Evolutionary conservation across 2,888 invertebrate genomes (phyloP), one percentile per base, ranked within the genome.

Genomic region (Zelleria hepariella): DNA sequence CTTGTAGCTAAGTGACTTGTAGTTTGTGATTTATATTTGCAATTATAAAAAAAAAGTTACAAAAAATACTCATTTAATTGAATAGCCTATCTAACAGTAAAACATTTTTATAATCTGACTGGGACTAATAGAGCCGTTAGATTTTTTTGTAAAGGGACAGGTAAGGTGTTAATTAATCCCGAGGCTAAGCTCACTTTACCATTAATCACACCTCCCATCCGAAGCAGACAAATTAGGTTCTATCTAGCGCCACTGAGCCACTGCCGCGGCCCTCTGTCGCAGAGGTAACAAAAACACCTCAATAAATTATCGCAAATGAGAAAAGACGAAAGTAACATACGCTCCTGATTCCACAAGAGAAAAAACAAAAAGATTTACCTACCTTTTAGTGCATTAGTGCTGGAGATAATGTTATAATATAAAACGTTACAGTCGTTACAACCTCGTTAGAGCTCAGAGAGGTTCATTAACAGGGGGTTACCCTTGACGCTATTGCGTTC

Each of bases 221-320:
- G 4, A 42, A 42, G 15, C 4, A 5, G 32, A 15, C 32, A 42
- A 10, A 32, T 32, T 32, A 32, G 5, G 7, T 32, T 10, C 32
- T 32, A 2, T 2, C 4, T 42, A n/a, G n/a, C n/a, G n/a, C n/a
- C n/a, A n/a, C n/a, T n/a, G n/a, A n/a, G n/a, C n/a, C n/a, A n/a
- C n/a, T n/a, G n/a, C n/a, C n/a, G n/a, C n/a, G n/a, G n/a, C n/a
- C 32, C 15, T 42, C 15, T 42, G 1, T 42, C 32, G 10, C 15
- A 32, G 7, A 2, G 32, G 10, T 32, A 10, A 32, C 7, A 32
- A 51, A 51, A 51, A 51, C 23, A 23, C 72, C 77, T 80, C 75
- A 75, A 77, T 80, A 82, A 80, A 81, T 51, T 51, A 51, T 51
- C 51, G 23, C 23, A 51, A 51, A 51, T 51, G 23, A 20, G 23